Evolutionary conservation across 2,888 invertebrate species (phyloP).

Genomic region (Oligia fasciuncula): DNA sequence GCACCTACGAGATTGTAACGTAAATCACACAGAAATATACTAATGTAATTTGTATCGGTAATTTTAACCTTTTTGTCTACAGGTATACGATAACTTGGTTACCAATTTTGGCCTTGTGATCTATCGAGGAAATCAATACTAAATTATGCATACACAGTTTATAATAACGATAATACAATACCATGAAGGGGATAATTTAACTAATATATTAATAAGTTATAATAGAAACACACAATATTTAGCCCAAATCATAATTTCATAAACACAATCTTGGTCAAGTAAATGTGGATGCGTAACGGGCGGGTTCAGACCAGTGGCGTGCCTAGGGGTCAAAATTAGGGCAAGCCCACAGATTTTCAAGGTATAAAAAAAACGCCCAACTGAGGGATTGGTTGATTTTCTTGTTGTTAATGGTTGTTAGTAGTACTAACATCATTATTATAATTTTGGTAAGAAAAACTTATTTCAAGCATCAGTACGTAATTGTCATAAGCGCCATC

Average conservation of each 20-base stretch:
- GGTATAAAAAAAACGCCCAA: too few species aligned
- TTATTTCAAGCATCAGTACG: too few species aligned
- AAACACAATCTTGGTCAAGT: slow-evolving; percentile 54
- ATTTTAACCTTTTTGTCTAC: neutral
- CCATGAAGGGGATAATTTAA: neutral
- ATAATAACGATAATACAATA: neutral
- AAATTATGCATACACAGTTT: neutral
- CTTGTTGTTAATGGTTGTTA: too few species aligned
- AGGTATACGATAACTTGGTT: neutral
- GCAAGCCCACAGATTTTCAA: too few species aligned
- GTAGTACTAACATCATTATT: too few species aligned
- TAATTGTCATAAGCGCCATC: too few species aligned
- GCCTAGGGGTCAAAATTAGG: too few species aligned
- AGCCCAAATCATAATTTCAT: slow-evolving; percentile 41
- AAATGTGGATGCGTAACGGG: slow-evolving; percentile 52
- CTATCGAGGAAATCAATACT: slow-evolving; percentile 2
- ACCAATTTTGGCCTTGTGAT: neutral
- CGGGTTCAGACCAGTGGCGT: slow-evolving; percentile 53
- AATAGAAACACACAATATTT: neutral
- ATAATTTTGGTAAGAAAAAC: too few species aligned
- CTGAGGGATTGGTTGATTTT: too few species aligned
- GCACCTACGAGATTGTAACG: neutral
- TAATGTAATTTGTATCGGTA: neutral
- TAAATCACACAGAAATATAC: slow-evolving; percentile 2
- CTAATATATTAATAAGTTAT: neutral